Evolutionary conservation across 2,797 vertebrate genomes (phyloP).

Genomic region (Helostoma temminkii): DNA sequence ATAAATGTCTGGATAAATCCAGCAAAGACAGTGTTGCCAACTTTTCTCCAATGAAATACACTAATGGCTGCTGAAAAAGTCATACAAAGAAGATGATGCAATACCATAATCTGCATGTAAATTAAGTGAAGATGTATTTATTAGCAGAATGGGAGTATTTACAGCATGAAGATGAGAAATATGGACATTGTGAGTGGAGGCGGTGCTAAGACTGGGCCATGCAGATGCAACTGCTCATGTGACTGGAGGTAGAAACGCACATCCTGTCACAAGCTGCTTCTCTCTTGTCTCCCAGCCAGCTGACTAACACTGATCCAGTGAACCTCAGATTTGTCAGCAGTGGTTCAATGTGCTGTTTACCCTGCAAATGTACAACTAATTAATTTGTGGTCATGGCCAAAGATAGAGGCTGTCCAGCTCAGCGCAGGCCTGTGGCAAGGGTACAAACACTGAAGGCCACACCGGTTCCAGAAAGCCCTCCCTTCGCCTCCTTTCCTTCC

Average conservation of each 20-base stretch:
- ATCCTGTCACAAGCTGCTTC: conserved; percentile 56
- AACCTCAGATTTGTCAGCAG: conserved; percentile 66
- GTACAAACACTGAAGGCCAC: conserved; percentile 58
- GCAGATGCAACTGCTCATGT: conserved; percentile 28
- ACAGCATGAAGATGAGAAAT: conserved; percentile 14
- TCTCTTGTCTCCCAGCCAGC: conserved; percentile 54
- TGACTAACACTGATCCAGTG: conserved; percentile 62
- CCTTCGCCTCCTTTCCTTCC: conserved; percentile 13
- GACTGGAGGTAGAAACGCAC: conserved; percentile 28
- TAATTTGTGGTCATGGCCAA: conserved; percentile 67
- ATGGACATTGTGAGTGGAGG: conserved; percentile 12
- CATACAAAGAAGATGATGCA: conserved; percentile 52
- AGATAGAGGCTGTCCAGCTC: conserved; percentile 67
- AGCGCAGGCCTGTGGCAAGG: conserved; percentile 71
- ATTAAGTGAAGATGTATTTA: conserved; percentile 54
- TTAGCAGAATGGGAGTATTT: conserved; percentile 36
- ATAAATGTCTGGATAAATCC: conserved; percentile 81
- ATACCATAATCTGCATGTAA: conserved; percentile 60
- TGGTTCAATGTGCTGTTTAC: conserved; percentile 68
- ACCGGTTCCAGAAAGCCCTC: conserved; percentile 42
- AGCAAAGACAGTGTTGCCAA: conserved; percentile 71
- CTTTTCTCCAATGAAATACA: conserved; percentile 70
- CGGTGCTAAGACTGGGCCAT: conserved; percentile 4
- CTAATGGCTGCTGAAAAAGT: conserved; percentile 69
- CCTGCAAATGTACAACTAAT: conserved; percentile 76